Evolutionary conservation across 1,140 invertebrate species (phyloP).

Genomic region (Zaprionus lachaisei): DNA sequence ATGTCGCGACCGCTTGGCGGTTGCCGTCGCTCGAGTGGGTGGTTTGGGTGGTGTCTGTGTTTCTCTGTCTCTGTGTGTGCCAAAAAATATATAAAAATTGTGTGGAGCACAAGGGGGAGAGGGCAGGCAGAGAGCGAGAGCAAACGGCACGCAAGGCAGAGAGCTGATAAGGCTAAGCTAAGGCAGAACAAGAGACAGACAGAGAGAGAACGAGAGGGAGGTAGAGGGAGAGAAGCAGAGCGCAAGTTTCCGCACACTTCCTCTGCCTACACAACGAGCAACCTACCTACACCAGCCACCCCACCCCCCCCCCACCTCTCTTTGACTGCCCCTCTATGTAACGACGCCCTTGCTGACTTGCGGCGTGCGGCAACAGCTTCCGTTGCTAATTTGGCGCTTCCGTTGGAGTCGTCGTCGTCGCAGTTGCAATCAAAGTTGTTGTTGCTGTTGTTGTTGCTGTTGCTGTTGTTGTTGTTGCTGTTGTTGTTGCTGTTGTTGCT

Average conservation of each 20-base stretch:
- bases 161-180: constrained; percentile 20
- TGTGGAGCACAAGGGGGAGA: background rate
- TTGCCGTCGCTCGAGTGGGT: background rate
- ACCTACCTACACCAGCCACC: too few species aligned
- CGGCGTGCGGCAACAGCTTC: constrained; percentile 46
- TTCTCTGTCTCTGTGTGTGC: background rate
- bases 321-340: background rate
- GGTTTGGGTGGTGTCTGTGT: background rate
- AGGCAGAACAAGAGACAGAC: background rate
- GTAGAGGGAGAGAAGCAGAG: background rate
- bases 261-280: background rate
- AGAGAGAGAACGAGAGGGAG: background rate
- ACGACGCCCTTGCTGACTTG: constrained; percentile 5
- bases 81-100: background rate
- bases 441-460: constrained; percentile 14
- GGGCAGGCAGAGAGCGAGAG: background rate
- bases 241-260: constrained; percentile 7
- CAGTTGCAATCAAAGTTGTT: constrained; percentile 46
- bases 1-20: constrained; percentile 8
- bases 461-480: constrained; percentile 16
- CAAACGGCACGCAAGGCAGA: background rate
- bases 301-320: background rate
- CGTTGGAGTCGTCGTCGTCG: constrained; percentile 37
- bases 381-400: constrained; percentile 71
- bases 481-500: constrained; percentile 15